phyloP scores from a whole-genome alignment of 1,140 invertebrate species.

The Ephestia elutella region DNA sequence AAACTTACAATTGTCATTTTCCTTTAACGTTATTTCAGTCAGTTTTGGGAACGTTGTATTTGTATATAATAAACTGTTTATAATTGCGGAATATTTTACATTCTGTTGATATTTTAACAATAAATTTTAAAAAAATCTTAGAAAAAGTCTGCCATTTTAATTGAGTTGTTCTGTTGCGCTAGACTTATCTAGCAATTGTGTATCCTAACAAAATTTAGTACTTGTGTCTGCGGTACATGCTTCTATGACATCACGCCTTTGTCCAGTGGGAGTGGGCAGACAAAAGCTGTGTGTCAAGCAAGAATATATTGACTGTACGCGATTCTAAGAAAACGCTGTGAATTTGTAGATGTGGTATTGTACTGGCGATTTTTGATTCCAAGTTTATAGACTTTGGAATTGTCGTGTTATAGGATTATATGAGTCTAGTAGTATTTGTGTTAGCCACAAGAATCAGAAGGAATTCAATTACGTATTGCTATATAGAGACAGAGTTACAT shows the following conservation, averaged over 20 bases:
- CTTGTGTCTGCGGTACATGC: conserved; percentile 27
- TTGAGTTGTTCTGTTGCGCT: background rate
- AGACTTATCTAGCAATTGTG: conserved; percentile 25
- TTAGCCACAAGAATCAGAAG: no score
- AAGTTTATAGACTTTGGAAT: conserved; percentile 1
- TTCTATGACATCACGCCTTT: conserved; percentile 64
- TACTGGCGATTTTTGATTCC: background rate
- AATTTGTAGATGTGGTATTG: conserved; percentile 8
- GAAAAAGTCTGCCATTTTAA: no score
- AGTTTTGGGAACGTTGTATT: no score
- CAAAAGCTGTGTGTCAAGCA: conserved; percentile 40
- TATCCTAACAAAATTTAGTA: conserved; percentile 21
- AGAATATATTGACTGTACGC: conserved; percentile 25
- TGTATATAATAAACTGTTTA: no score
- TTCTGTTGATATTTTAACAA: no score
- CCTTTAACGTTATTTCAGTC: no score
- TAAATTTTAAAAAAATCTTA: no score
- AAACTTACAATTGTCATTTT: no score
- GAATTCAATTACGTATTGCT: no score
- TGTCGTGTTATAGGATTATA: background rate
- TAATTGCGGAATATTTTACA: no score
- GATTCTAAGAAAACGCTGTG: conserved; percentile 2
- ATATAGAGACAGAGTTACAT: no score
- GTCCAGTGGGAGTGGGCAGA: conserved; percentile 53
- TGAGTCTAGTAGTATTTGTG: background rate